Base-by-base conservation (phyloP, 35 echinoderm and acorn worm genomes). In the Strongylocentrotus purpuratus region DNA sequence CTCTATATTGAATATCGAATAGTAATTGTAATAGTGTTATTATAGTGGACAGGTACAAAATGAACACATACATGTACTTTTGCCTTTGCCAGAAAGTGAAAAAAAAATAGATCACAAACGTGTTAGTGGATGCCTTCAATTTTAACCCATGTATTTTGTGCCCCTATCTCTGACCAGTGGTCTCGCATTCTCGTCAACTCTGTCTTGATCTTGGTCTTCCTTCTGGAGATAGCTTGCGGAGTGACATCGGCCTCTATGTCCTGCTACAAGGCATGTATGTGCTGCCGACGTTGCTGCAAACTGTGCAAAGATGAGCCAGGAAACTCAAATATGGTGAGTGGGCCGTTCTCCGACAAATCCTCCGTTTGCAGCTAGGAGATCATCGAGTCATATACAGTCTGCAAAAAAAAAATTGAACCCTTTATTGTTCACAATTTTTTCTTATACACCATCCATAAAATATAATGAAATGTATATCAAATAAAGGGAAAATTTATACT, bases 201-300 rank as follows among this genome's bases (percentile, higher is more conserved):
- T 11, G 3, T 93, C 18, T 46, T 93, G 91, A 33, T 58, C 12
- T 31, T 93, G 18, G 28, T 93, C 4, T 93, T 0, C 91, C 48
- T 93, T 1, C 45, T 93, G 5, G 91, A 93, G 91, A 9, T 93
- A 1, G 47, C 14, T 46, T 93, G 91, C 48, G 91, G 47, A 45
- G 48, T 58, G 13, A 93, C 31, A 22, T 18, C 91, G 18, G 45
- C 91, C 48, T 93, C 91, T 32, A 58, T 93, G 91, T 47, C 91
- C 14, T 93, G 91, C 91, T 93, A 48, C 91, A 93, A 93, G 91
- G 91, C 25, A 14, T 93, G 91, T 13, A 18, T 31, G 33, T 93
- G 91, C 7, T 93, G 91, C 91, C 91, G 91, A 18, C 46, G 33
- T 33, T 93, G 91, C 48, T 93, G 91, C 48, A 93, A 28, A 25